Evolutionary conservation across 2,113 vertebrate species (phyloP).

Genomic region (Lagenorhynchus albirostris): DNA sequence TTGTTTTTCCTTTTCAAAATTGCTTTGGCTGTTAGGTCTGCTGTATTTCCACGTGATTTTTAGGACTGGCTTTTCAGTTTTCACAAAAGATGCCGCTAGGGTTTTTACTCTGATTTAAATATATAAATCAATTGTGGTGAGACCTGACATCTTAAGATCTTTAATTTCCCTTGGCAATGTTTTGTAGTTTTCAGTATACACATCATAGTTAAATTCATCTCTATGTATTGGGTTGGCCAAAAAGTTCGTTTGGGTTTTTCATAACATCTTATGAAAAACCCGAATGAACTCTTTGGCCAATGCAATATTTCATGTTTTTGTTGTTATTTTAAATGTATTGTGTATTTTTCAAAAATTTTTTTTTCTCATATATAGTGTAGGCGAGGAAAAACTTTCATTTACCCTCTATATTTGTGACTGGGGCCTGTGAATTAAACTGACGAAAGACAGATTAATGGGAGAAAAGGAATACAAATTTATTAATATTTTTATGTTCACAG

Average conservation of each 20-base stretch:
- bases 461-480: not conserved
- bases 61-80: not conserved
- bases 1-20: not conserved
- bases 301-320: not conserved
- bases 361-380: not conserved
- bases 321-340: not conserved
- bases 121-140: not conserved
- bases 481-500: not conserved
- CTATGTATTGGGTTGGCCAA: not conserved
- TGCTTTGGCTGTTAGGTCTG: not conserved
- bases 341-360: not conserved
- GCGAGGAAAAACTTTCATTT: not conserved
- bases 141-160: not conserved
- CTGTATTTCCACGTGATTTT: not conserved
- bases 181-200: not conserved
- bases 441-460: not conserved
- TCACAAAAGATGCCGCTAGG: not conserved
- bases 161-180: not conserved
- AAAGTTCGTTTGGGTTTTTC: no score
- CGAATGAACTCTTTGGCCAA: no score
- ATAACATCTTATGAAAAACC: no score
- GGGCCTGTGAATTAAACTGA: not conserved
- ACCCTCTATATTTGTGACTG: not conserved
- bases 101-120: not conserved
- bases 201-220: not conserved